Conservation (phyloP, 2,113 vertebrate species). For the Aramus guarauna region DNA sequence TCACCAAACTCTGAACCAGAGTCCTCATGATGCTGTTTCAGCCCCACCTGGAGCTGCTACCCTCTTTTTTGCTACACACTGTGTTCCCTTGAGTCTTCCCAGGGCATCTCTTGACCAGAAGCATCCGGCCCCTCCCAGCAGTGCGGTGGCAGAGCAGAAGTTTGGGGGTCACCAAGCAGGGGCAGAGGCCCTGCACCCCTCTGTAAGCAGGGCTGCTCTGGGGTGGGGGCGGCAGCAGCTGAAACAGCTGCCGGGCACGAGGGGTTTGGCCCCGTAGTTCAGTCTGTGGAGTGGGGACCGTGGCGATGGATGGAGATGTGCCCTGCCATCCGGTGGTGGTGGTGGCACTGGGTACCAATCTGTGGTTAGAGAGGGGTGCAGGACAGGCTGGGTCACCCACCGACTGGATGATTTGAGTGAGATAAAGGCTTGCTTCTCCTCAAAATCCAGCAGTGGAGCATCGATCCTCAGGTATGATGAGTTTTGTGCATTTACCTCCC, state of each 20-base stretch:
- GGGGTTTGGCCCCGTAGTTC: neutral
- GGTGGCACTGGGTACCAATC: neutral
- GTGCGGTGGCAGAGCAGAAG: neutral
- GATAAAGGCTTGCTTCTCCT: neutral
- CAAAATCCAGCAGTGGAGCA: neutral
- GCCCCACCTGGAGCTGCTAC: neutral
- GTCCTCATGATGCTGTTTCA: neutral
- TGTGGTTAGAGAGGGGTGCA: neutral
- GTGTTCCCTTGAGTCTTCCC: neutral
- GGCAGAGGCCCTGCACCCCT: neutral
- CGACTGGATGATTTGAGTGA: neutral
- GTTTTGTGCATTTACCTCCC: neutral
- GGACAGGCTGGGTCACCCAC: neutral
- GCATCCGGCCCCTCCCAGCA: neutral
- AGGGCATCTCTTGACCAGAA: neutral
- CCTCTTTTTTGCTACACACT: neutral
- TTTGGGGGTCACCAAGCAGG: neutral
- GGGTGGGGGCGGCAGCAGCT: neutral
- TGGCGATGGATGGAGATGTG: neutral
- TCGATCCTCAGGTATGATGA: neutral
- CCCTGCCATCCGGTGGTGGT: neutral
- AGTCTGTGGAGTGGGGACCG: fast-evolving
- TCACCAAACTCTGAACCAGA: neutral
- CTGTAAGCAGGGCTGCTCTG: fast-evolving
- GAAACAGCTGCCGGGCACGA: neutral